A percentile compares a stretch with the other conserved stretches of the same genome.
phyloP scores from a whole-genome alignment of 2,888 invertebrate species.

The Oligia strigilis region DNA sequence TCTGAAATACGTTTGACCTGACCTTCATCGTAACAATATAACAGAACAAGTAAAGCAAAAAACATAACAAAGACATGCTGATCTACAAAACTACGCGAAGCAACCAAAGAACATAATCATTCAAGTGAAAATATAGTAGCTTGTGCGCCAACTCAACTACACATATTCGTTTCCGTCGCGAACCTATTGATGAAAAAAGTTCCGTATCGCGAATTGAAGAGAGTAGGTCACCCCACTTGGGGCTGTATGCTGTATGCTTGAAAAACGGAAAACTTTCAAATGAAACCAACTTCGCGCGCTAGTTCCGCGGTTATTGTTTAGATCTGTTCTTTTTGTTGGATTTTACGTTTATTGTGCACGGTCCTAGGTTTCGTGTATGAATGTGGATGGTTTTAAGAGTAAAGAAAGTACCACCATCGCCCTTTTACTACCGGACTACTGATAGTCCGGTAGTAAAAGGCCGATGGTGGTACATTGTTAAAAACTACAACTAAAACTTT shows the following conservation, averaged over 20 bases:
- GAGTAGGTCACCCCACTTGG: slow-evolving; percentile 64
- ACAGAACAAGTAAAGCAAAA: background rate
- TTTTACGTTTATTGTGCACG: slow-evolving; percentile 10
- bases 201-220: slow-evolving; percentile 59
- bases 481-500: too few species aligned
- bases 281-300: slow-evolving; percentile 55
- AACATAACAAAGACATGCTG: background rate
- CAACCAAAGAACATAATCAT: slow-evolving; percentile 15
- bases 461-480: too few species aligned
- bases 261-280: slow-evolving; percentile 64
- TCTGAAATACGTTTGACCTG: background rate
- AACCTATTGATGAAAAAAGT: slow-evolving; percentile 67
- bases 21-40: background rate
- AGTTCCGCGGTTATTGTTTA: slow-evolving; percentile 51
- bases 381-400: background rate
- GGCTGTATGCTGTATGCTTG: slow-evolving; percentile 57
- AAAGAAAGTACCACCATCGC: background rate
- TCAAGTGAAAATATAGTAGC: slow-evolving; percentile 23
- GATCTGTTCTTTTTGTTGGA: slow-evolving; percentile 31
- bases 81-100: background rate
- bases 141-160: slow-evolving; percentile 42
- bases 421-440: too few species aligned
- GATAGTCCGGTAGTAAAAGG: too few species aligned
- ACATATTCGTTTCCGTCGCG: slow-evolving; percentile 37
- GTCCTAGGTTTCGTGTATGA: background rate